These are phyloP conservation scores for Thecophora atra DNA, from an alignment of 2,888 invertebrate species.

Conservation along the genomic window DNA sequence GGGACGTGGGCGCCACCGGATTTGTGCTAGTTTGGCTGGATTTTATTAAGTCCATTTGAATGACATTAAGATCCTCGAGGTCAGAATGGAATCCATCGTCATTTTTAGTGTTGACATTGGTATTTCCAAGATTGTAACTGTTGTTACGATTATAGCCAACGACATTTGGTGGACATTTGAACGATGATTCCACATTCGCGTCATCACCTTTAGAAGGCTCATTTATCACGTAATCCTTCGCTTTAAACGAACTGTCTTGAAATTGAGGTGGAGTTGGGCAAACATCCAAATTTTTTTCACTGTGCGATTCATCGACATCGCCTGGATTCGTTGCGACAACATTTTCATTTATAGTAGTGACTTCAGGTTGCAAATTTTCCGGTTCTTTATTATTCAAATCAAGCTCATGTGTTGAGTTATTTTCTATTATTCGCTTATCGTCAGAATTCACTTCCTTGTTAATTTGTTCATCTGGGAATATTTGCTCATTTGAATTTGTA, in stretches of 20 bases:
- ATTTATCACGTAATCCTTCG: slow-evolving; percentile 27
- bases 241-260: not conserved
- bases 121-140: slow-evolving; percentile 33
- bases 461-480: not conserved
- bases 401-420: no score
- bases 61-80: slow-evolving; percentile 57
- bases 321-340: not conserved
- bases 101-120: slow-evolving; percentile 12
- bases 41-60: slow-evolving; percentile 61
- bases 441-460: not conserved
- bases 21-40: slow-evolving; percentile 35
- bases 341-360: not conserved
- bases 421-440: no score
- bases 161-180: slow-evolving; percentile 57
- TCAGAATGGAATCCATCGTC: slow-evolving; percentile 58
- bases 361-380: no score
- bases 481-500: not conserved
- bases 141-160: slow-evolving; percentile 45
- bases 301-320: not conserved
- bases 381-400: no score
- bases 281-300: not conserved
- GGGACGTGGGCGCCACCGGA: slow-evolving; percentile 52
- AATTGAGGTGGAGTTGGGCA: not conserved
- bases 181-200: slow-evolving; percentile 41
- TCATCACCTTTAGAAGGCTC: slow-evolving; percentile 37